A percentile compares a stretch with the other conserved stretches of the same genome.
phyloP scores from a whole-genome alignment of 64 coral and sea anemone genomes.

The Orbicella faveolata region DNA sequence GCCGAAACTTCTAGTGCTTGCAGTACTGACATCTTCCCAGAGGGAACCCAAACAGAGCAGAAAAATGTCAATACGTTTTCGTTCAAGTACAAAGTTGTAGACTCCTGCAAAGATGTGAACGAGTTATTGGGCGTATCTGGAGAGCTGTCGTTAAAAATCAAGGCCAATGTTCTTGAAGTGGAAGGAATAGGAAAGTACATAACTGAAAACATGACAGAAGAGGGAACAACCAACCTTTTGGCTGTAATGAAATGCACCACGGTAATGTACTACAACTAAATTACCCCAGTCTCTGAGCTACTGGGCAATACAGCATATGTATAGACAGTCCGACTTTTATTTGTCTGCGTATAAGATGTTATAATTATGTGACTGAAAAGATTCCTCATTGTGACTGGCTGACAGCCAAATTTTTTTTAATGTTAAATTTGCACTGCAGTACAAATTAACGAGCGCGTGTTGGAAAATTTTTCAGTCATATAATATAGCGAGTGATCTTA shows the following conservation, averaged over 20 bases:
- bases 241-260: constrained; percentile 56
- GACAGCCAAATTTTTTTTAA: too few species aligned
- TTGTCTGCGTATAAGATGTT: too few species aligned
- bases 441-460: too few species aligned
- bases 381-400: too few species aligned
- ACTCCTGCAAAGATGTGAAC: constrained; percentile 24
- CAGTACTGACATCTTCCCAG: not conserved
- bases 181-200: constrained; percentile 41
- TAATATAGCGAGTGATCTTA: too few species aligned
- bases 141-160: constrained; percentile 52
- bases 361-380: too few species aligned
- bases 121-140: constrained; percentile 52
- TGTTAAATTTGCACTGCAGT: too few species aligned
- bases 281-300: too few species aligned
- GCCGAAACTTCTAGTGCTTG: not conserved
- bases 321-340: too few species aligned
- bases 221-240: constrained; percentile 24
- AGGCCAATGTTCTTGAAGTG: constrained; percentile 33
- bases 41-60: not conserved
- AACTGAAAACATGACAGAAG: constrained; percentile 26
- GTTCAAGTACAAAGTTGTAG: constrained; percentile 35
- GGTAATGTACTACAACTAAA: not conserved
- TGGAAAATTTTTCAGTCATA: too few species aligned
- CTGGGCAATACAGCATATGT: not conserved
- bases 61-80: constrained; percentile 7